A percentile compares a stretch with the other conserved stretches of the same genome.
phyloP scores from a whole-genome alignment of 1,140 invertebrate genomes.

The Drosophila pallidifrons region DNA sequence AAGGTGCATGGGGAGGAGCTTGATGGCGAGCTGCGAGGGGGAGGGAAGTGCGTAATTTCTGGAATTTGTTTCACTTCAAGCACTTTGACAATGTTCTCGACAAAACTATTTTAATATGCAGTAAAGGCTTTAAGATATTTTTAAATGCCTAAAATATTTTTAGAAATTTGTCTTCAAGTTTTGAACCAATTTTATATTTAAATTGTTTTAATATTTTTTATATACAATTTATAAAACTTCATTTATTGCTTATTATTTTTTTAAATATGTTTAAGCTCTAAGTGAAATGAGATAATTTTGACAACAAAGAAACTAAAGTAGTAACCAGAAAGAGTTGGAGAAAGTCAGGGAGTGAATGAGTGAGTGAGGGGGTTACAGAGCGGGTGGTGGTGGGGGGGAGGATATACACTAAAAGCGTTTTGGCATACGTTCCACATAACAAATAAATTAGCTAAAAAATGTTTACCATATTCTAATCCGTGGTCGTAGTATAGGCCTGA shows the following conservation, averaged over 20 bases:
- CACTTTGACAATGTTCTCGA: not conserved
- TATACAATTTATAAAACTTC: too few relatives aligned
- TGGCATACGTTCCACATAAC: slow-evolving; percentile 63
- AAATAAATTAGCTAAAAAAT: slow-evolving; percentile 83
- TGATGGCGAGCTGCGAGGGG: not conserved
- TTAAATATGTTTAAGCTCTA: not conserved
- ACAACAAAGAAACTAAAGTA: not conserved
- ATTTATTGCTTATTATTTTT: too few relatives aligned
- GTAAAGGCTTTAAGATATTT: not conserved
- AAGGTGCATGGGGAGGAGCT: slow-evolving; percentile 16
- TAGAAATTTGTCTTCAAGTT: not conserved
- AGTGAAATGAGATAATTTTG: not conserved
- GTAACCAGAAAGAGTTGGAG: not conserved
- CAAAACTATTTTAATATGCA: slow-evolving; percentile 7
- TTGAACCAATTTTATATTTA: not conserved
- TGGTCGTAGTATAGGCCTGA: slow-evolving; percentile 93
- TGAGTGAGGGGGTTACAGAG: not conserved
- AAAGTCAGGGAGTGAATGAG: not conserved
- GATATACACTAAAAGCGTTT: slow-evolving; percentile 64
- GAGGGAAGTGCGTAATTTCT: not conserved
- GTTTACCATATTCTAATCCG: slow-evolving; percentile 96
- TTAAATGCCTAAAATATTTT: not conserved
- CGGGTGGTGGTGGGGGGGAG: not conserved
- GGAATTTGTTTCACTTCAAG: not conserved
- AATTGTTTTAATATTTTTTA: too few relatives aligned